Base-by-base conservation (phyloP, 2,888 invertebrate species). In the Cantharis rustica region DNA sequence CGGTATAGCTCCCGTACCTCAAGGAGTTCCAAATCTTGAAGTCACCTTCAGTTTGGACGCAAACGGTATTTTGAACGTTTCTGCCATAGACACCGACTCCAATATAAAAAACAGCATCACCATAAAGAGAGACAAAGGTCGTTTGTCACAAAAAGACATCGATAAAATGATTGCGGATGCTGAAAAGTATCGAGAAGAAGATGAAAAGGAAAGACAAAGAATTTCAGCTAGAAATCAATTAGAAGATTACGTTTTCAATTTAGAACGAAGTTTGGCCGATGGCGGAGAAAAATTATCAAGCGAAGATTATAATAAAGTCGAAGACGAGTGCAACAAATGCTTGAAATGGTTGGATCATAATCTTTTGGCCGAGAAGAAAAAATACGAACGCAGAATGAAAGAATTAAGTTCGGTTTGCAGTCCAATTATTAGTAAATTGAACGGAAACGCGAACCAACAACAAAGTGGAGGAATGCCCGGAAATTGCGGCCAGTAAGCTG, bases 61-160 rank as follows among this genome's bases (percentile, higher is more conserved):
- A 26, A 94, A 94, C 85, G 94, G 94, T 71, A 94, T 95, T 80
- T 84, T 91, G 61, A 91, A 91, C 83, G 89, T 91, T 3, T 89
- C 90, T 5, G 90, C 90, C 15, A 90, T 90, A 84, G 92, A 92
- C 82, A 89, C 88, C 72, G 90, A 90, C 79, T 90, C 91, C 13
- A 92, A 92, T 3, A 93, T 93, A 79, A 91, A 90, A 76, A 93
- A 93, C 86, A 93, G 93, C 86, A 62, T 62, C 11, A 62, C 62
- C 16, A 62, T 62, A 2, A 62, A 62, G 62, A 62, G 15, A 15
- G 62, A 96, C 89, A 94, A 93, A 84, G 95, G 95, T 0, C 90
- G 95, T 7, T 89, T 96, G 69, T 94, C 94, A 16, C 94, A 95
- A 85, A 93, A 93, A 10, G 95, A 96, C 84, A 96, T 96, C 80